A percentile compares a stretch with the other conserved stretches of the same genome.
phyloP scores from a whole-genome alignment of 1,140 invertebrate genomes.

The Anastatus disparis region DNA sequence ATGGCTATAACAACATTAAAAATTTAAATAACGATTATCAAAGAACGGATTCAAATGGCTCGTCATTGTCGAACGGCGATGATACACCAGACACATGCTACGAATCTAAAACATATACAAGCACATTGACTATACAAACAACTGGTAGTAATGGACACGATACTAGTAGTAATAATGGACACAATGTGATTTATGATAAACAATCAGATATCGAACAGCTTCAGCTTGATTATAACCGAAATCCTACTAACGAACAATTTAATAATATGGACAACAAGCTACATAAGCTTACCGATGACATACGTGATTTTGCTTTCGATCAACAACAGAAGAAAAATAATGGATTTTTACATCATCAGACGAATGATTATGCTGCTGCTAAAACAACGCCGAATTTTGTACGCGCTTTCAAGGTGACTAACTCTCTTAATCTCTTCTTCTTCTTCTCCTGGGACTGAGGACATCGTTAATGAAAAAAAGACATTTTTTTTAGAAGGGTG shows the following conservation, averaged over 20 bases:
- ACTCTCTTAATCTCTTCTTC: neutral
- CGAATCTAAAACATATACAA: constrained; percentile 62
- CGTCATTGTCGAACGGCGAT: constrained; percentile 47
- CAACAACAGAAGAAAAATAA: too few relatives aligned
- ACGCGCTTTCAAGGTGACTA: constrained; percentile 31
- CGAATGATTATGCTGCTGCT: constrained; percentile 7
- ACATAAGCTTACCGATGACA: constrained; percentile 44
- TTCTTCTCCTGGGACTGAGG: neutral
- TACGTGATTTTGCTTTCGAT: constrained; percentile 52
- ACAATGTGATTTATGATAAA: too few relatives aligned
- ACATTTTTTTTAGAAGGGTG: too few relatives aligned
- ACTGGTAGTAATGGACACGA: constrained; percentile 47
- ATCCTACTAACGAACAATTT: constrained; percentile 51
- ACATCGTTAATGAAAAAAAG: too few relatives aligned
- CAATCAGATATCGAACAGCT: neutral
- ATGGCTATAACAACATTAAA: neutral
- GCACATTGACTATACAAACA: constrained; percentile 63
- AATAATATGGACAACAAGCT: constrained; percentile 43
- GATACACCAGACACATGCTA: too few relatives aligned
- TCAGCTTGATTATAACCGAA: constrained; percentile 53
- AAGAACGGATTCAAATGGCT: constrained; percentile 45
- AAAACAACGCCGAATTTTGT: neutral
- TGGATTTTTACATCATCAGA: too few relatives aligned
- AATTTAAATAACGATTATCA: neutral
- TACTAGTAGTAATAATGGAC: constrained; percentile 46